phyloP scores from a whole-genome alignment of 2,797 vertebrate species.

The Corythornis leucogaster region DNA sequence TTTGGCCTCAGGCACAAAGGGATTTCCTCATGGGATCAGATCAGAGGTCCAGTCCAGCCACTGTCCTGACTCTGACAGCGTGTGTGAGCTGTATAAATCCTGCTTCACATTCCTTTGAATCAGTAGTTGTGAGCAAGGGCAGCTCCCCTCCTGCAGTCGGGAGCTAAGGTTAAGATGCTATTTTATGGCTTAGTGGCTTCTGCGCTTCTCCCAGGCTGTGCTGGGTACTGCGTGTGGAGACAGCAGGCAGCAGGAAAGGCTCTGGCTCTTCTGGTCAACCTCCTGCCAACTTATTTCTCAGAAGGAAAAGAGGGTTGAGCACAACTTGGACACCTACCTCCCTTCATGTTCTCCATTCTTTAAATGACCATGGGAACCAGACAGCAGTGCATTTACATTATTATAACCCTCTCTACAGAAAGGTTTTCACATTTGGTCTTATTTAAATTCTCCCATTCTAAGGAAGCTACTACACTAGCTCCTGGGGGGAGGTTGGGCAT shows the following conservation, averaged over 20 bases:
- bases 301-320: neutral
- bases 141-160: neutral
- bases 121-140: neutral
- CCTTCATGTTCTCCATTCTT: neutral
- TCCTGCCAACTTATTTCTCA: neutral
- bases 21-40: neutral
- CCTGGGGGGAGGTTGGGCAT: neutral
- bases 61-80: neutral
- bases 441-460: neutral
- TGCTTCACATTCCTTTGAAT: neutral
- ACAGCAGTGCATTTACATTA: neutral
- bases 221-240: accelerated
- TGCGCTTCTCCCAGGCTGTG: neutral
- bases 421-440: neutral
- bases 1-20: neutral
- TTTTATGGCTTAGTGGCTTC: conserved; percentile 18
- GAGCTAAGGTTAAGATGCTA: conserved; percentile 27
- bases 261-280: neutral
- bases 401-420: neutral
- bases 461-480: neutral
- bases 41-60: neutral
- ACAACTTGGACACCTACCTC: neutral
- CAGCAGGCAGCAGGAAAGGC: neutral
- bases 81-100: neutral
- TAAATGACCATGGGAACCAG: neutral